phyloP scores from a whole-genome alignment of 2,113 vertebrate genomes.

The Pelvicachromis taeniatus region DNA sequence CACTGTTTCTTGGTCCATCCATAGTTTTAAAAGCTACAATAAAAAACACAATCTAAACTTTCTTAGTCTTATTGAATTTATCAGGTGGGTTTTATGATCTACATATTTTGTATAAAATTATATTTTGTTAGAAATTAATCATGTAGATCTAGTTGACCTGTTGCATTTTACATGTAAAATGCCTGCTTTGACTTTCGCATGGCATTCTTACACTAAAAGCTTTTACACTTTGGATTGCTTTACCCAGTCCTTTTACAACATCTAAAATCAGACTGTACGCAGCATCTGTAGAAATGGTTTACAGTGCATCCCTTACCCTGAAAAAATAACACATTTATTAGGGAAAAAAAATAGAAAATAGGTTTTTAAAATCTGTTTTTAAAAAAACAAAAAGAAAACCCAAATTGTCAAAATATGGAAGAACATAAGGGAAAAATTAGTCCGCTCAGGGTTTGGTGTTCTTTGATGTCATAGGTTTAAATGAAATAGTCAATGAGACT shows the following conservation, averaged over 20 bases:
- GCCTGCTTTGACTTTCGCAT: neutral
- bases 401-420: neutral
- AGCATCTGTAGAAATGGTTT: neutral
- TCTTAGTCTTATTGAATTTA: neutral
- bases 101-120: neutral
- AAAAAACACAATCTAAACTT: constrained; percentile 39
- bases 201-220: neutral
- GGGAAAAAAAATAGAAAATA: neutral
- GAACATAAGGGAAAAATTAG: neutral
- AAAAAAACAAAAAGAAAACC: neutral
- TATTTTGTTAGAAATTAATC: neutral
- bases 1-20: constrained; percentile 31
- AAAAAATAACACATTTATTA: too few relatives aligned
- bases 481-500: neutral
- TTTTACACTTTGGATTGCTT: neutral
- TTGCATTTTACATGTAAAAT: neutral
- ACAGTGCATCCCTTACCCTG: neutral
- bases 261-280: neutral
- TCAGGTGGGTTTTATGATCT: neutral
- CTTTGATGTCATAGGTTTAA: neutral
- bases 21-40: constrained; percentile 43
- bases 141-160: neutral
- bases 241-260: neutral
- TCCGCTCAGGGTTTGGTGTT: neutral
- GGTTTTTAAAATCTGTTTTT: neutral